A percentile compares a stretch with the other conserved stretches of the same genome.
These are phyloP conservation scores for Amblyteles armatorius DNA, from an alignment of 2,888 invertebrate species.

Conservation along the genomic window DNA sequence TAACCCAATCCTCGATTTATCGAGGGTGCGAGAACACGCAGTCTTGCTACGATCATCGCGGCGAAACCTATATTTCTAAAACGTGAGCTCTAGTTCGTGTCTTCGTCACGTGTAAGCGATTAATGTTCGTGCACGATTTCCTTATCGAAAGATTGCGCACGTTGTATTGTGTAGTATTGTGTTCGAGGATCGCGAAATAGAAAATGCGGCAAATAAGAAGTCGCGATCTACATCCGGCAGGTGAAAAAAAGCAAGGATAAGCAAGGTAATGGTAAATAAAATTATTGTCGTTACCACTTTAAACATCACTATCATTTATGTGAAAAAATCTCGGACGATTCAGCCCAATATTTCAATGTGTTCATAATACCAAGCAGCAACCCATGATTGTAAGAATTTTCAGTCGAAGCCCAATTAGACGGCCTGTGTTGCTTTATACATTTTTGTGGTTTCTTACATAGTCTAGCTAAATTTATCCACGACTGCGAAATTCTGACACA, in stretches of 20 bases:
- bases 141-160: not conserved
- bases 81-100: not conserved
- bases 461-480: too few species aligned
- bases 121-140: not conserved
- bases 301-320: too few species aligned
- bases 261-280: not conserved
- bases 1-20: constrained; percentile 16
- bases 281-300: not conserved
- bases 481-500: too few species aligned
- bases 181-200: not conserved
- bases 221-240: not conserved
- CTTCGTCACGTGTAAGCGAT: constrained; percentile 6
- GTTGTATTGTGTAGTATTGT: constrained; percentile 4
- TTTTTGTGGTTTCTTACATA: too few species aligned
- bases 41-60: constrained; percentile 10
- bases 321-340: too few species aligned
- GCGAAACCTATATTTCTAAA: constrained; percentile 2
- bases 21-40: constrained; percentile 36
- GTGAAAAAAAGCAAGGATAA: not conserved
- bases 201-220: constrained; percentile 1
- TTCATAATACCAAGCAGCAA: too few species aligned
- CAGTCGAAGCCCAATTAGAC: too few species aligned
- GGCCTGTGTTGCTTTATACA: too few species aligned
- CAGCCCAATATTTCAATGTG: too few species aligned
- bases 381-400: too few species aligned